phyloP scores from a whole-genome alignment of 2,797 vertebrate genomes.

The Micromesistius poutassou region DNA sequence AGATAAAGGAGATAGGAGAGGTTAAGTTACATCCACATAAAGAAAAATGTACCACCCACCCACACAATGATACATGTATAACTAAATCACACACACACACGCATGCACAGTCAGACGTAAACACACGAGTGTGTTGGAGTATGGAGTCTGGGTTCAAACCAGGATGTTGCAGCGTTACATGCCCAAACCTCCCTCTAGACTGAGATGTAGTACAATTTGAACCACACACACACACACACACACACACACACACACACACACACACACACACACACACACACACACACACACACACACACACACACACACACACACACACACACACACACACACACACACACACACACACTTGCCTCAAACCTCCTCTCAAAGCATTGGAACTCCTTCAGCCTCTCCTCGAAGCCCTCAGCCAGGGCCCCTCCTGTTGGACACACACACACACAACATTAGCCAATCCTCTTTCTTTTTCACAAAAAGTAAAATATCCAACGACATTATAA shows the following conservation, averaged over 20 bases:
- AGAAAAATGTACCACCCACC: conserved; percentile 1
- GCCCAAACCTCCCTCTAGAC: not conserved
- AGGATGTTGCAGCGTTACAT: not conserved
- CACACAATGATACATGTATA: conserved; percentile 29
- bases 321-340: conserved; percentile 5
- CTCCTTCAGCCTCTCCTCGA: conserved; percentile 76
- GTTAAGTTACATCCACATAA: conserved; percentile 3
- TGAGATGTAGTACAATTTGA: not conserved
- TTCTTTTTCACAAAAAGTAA: not conserved
- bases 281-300: too few relatives aligned
- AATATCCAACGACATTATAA: not conserved
- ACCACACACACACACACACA: not conserved
- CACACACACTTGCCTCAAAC: conserved; percentile 73
- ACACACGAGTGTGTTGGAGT: not conserved
- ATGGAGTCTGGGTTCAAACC: not conserved
- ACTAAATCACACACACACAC: not conserved
- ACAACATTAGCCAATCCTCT: not conserved
- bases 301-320: not conserved
- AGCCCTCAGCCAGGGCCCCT: conserved; percentile 78
- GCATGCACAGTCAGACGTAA: not conserved
- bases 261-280: too few relatives aligned
- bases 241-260: too few relatives aligned
- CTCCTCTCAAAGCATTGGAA: conserved; percentile 78
- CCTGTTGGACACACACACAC: conserved; percentile 58
- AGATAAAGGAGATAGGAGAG: not conserved